Evolutionary conservation across 2,113 vertebrate species (phyloP), one percentile per base, ranked within the genome.

Genomic region (Chloropsis cyanopogon): DNA sequence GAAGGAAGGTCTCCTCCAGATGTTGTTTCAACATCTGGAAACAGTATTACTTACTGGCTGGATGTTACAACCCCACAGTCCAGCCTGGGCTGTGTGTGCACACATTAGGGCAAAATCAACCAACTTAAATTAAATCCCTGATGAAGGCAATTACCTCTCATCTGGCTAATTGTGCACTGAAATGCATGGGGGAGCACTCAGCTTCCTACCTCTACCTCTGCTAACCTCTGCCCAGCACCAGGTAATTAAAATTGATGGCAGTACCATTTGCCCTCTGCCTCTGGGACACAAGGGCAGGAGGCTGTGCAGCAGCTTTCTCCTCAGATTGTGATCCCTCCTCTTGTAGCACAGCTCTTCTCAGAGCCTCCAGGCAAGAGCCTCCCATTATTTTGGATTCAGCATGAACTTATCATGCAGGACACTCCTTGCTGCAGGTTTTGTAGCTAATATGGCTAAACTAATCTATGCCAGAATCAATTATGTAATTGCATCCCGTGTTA

Each of bases 351-450:
- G 86, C 8, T 92, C 82, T 78, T 61, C 81, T 72, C 53, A 72
- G 70, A 91, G 81, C 73, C 86, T 91, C 81, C 91, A 89, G 92
- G 83, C 83, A 81, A 78, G 31, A 92, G 37, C 65, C 25, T 91
- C 54, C 78, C 70, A 59, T 93, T 95, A 94, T 70, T 88, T 88
- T 31, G 2, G 68, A 71, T 94, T 46, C n/a, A 65, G 82, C 63
- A 77, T 72, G 75, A 89, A 70, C 59, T 66, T 53, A 95, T 79
- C 86, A 63, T 12, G 64, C 75, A 60, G 80, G 95, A 85, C 91
- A 97, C 79, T 46, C 73, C 82, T 89, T 54, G 73, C 81, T 92
- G 91, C 78, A 85, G 87, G 78, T 95, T 91, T 95, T 72, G 47
- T 87, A 82, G 82, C 24, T 83, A 86, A 77, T 69, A 80, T 2